A percentile compares a stretch with the other conserved stretches of the same genome.
These are phyloP conservation scores for Sebastes iracundus DNA, from an alignment of 2,797 vertebrate genomes.

Conservation along the genomic window DNA sequence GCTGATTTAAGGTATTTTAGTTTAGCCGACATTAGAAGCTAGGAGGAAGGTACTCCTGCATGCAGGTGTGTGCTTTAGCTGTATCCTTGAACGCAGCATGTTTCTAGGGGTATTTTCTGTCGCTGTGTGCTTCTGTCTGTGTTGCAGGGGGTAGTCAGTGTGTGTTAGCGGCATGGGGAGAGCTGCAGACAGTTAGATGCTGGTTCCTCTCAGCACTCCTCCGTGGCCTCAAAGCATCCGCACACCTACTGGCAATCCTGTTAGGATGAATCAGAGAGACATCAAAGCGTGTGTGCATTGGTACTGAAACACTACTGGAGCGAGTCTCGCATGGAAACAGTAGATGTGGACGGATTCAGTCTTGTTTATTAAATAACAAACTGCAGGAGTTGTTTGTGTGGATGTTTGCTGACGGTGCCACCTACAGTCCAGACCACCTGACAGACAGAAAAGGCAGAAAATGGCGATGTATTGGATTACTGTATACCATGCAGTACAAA, in stretches of 20 bases:
- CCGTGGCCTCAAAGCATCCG: slow-evolving; percentile 33
- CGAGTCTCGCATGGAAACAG: slow-evolving; percentile 3
- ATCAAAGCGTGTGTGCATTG: neutral
- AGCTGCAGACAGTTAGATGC: slow-evolving; percentile 40
- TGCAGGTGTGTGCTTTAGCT: neutral
- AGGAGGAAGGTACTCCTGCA: neutral
- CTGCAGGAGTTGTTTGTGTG: slow-evolving; percentile 1
- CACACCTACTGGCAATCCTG: slow-evolving; percentile 32
- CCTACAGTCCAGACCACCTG: slow-evolving; percentile 7
- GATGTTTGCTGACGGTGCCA: neutral
- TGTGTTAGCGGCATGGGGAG: slow-evolving; percentile 29
- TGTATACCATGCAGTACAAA: neutral
- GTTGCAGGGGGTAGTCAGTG: slow-evolving; percentile 25
- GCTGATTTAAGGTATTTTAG: neutral
- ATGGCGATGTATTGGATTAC: neutral
- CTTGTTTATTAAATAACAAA: slow-evolving; percentile 23
- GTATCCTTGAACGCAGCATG: neutral
- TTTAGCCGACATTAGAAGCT: neutral
- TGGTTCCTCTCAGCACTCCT: slow-evolving; percentile 37
- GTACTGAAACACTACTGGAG: neutral
- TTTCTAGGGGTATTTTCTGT: slow-evolving; percentile 9
- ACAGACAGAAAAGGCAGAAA: neutral
- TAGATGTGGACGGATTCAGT: neutral
- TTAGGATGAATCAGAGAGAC: slow-evolving; percentile 19
- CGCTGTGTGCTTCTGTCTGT: neutral